Evolutionary conservation across 2,113 vertebrate species (phyloP).

Genomic region (Grammatotria lemairii): DNA sequence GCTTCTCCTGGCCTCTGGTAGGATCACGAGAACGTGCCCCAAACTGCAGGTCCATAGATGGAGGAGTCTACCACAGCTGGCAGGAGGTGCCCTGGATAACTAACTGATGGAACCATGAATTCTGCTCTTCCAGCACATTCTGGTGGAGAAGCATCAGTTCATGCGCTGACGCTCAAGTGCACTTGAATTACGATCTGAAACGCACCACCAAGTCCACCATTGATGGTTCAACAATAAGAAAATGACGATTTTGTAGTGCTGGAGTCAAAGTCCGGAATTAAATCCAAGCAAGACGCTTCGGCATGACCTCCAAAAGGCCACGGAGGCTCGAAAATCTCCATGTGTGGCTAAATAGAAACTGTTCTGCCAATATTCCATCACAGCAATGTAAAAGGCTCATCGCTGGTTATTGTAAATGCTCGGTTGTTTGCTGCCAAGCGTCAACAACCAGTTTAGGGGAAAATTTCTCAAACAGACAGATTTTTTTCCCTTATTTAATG

Average conservation of each 20-base stretch:
- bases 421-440: fast-evolving
- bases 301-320: neutral
- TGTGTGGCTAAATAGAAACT: neutral
- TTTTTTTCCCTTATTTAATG: neutral
- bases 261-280: neutral
- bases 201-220: fast-evolving
- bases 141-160: neutral
- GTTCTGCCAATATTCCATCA: neutral
- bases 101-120: neutral
- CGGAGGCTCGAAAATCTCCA: fast-evolving
- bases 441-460: neutral
- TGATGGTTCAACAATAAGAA: neutral
- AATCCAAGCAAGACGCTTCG: neutral
- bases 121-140: neutral
- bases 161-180: neutral
- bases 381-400: neutral
- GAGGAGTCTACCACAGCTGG: neutral
- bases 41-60: neutral
- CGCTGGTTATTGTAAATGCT: neutral
- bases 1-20: neutral
- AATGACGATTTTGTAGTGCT: fast-evolving
- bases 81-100: neutral
- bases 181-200: neutral
- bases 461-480: neutral
- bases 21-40: neutral